phyloP scores from a whole-genome alignment of 2,113 vertebrate genomes.

The Apistogramma diplotaenia region DNA sequence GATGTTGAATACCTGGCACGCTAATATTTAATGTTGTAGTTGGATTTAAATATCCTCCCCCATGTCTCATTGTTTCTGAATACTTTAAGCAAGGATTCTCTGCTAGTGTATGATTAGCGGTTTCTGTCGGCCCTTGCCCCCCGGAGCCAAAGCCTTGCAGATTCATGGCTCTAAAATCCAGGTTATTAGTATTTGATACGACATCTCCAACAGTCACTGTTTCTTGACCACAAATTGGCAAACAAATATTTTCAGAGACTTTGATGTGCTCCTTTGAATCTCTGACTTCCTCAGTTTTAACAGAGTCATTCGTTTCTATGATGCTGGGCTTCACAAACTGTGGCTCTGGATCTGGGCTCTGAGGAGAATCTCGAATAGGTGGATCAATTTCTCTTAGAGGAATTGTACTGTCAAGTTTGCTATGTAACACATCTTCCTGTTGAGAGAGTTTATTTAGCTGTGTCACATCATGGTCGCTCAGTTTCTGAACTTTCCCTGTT shows the following conservation, averaged over 20 bases:
- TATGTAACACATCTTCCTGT: conserved; percentile 8
- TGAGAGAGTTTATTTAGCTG: conserved; percentile 14
- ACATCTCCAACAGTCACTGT: not conserved
- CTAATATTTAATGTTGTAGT: not conserved
- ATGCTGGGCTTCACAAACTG: conserved; percentile 47
- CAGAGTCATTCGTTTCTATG: conserved; percentile 13
- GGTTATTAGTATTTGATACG: not conserved
- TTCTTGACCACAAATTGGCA: conserved; percentile 5
- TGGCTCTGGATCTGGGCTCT: conserved; percentile 73
- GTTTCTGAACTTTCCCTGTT: not conserved
- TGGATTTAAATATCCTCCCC: not conserved
- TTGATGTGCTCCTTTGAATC: not conserved
- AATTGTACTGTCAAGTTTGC: conserved; percentile 58
- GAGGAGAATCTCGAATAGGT: conserved; percentile 69
- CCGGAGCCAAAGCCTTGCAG: not conserved
- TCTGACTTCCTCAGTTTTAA: conserved; percentile 12
- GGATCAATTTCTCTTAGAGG: conserved; percentile 69
- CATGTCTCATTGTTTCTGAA: not conserved
- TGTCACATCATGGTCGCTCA: not conserved
- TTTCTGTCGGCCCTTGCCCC: not conserved
- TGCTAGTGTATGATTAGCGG: not conserved
- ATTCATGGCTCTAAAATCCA: not conserved
- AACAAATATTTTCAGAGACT: conserved; percentile 7
- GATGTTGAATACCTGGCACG: not conserved
- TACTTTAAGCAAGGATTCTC: not conserved